phyloP scores from a whole-genome alignment of 1,140 invertebrate species.

The Nephila pilipes region DNA sequence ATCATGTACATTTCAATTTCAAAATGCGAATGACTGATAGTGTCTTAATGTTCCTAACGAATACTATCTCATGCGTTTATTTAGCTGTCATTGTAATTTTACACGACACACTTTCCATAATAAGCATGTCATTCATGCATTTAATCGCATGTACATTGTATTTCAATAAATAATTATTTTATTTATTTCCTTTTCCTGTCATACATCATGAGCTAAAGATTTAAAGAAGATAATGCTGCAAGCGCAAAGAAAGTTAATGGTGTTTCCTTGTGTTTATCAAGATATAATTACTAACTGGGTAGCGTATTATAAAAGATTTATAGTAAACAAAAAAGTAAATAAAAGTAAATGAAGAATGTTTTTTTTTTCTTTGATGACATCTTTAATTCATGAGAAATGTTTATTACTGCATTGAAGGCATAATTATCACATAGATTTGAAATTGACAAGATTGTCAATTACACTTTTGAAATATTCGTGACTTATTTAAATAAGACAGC shows the following conservation, averaged over 20 bases:
- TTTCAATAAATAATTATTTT: constrained; percentile 35
- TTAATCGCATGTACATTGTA: constrained; percentile 17
- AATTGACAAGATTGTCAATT: background rate
- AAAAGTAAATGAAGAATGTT: background rate
- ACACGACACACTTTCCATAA: constrained; percentile 31
- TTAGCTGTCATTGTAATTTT: constrained; percentile 24
- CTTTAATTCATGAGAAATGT: background rate
- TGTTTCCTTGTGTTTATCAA: background rate
- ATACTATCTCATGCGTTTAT: background rate
- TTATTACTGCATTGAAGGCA: background rate
- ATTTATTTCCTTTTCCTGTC: background rate
- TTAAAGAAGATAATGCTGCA: background rate
- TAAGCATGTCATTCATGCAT: background rate
- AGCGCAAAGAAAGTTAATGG: constrained; percentile 2
- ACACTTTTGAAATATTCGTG: too few species aligned
- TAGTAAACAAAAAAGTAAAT: background rate
- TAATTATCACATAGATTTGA: background rate
- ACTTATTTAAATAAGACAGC: too few species aligned
- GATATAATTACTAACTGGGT: background rate
- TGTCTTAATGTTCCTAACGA: background rate
- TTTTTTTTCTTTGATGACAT: background rate
- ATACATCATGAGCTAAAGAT: background rate
- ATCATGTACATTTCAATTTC: background rate
- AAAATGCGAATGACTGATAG: background rate
- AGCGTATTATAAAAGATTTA: constrained; percentile 6